A percentile compares a stretch with the other conserved stretches of the same genome.
Evolutionary conservation across 2,888 invertebrate species (phyloP).

Genomic region (Oligia strigilis): DNA sequence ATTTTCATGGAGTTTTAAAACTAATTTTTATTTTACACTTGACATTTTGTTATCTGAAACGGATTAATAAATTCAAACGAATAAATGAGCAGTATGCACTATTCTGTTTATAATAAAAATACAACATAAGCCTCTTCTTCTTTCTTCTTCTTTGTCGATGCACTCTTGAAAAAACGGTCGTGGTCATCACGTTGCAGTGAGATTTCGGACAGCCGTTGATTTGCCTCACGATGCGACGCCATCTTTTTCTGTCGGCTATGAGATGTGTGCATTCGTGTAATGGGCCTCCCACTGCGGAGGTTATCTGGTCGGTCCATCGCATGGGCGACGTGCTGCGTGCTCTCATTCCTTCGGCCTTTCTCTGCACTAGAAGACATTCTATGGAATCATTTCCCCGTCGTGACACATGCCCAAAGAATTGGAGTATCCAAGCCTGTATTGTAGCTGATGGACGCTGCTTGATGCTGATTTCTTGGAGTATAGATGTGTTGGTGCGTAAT

Average conservation of each 20-base stretch:
- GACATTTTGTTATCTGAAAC: neutral
- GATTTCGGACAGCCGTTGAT: too few relatives aligned
- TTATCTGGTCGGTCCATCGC: too few relatives aligned
- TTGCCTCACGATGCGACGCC: too few relatives aligned
- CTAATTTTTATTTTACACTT: neutral
- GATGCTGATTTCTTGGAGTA: neutral
- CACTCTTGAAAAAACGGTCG: too few relatives aligned
- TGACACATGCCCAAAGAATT: neutral
- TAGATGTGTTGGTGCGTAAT: too few relatives aligned
- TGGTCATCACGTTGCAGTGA: too few relatives aligned
- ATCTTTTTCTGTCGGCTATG: too few relatives aligned
- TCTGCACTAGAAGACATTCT: neutral
- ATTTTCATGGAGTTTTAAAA: slow-evolving; percentile 28
- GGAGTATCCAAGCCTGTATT: neutral
- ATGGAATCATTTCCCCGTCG: neutral
- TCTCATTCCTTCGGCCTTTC: too few relatives aligned
- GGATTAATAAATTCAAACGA: neutral
- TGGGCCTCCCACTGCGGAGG: too few relatives aligned
- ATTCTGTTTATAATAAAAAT: neutral
- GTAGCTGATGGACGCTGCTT: neutral
- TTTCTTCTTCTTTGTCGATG: neutral
- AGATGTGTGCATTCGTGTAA: too few relatives aligned
- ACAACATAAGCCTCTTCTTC: neutral
- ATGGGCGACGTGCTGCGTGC: too few relatives aligned
- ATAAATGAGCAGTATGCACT: neutral